Base-by-base conservation (phyloP, 2,888 invertebrate genomes). In the Rhyacophila evoluta region DNA sequence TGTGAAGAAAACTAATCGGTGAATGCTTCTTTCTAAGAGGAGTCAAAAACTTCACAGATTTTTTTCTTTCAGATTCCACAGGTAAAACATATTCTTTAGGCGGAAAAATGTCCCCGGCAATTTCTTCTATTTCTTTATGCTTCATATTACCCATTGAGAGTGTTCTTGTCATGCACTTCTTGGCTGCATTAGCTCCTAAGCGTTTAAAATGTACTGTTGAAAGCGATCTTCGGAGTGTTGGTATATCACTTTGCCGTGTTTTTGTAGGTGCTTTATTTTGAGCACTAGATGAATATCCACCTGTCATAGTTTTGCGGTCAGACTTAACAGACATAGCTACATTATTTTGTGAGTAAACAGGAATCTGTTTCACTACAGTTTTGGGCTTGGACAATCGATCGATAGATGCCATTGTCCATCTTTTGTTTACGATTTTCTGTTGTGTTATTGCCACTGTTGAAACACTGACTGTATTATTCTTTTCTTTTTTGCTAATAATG, bases 171-270 rank as follows among this genome's bases (percentile, higher is more conserved):
- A 88, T 85, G 78, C 88, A 89, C 41, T 88, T 88, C 0, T 83
- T 81, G 0, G 87, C 81, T 81, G 88, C 88, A 19, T 82, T 85
- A 75, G 87, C 87, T 19, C 84, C 85, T 1, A 89, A 85, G 2
- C 86, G 83, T 79, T 88, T 89, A 2, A 89, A 88, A 82, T 90
- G 90, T 0, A 90, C 87, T 0, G 90, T 89, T 0, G 90, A 89
- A 75, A 90, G 87, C 0, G 90, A 90, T 38, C 89, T 84, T 12
- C 90, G 84, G 0, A 82, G 15, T 86, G 85, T 29, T n/a, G 75
- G 25, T 33, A 37, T 72, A 29, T 79, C 67, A 27, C 70, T 78
- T 1, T 36, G n/a, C 4, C 25, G 55, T 11, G 36, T 3, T 70
- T 70, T 70, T 2, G n/a, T 12, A 12, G 36, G 27, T 38, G 25